Evolutionary conservation across 2,113 vertebrate genomes (phyloP), one percentile per base, ranked within the genome.

Genomic region (Xenopus borealis): DNA sequence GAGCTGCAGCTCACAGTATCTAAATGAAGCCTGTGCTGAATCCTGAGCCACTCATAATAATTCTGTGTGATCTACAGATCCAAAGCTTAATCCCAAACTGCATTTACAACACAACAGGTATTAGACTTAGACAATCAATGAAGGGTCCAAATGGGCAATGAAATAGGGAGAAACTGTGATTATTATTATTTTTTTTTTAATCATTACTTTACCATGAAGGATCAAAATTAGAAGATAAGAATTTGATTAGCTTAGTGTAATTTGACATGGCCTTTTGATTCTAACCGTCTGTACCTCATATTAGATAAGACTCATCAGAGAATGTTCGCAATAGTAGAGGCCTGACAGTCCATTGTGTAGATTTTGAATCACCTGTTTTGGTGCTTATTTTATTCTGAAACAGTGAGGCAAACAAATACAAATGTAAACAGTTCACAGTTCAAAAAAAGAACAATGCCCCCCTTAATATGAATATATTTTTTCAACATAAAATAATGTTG

Each of bases 251-350:
- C 87, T 85, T 69, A 55, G 58, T 4, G 18, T 67, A n/a, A 23
- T 67, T 75, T 47, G 53, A 80, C 62, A 85, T 87, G 78, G 78
- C 62, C 14, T 20, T 79, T 64, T 83, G 85, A 89, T 91, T 55
- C 55, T 45, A n/a, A 55, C 27, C 27, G 0, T 69, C 92, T 62
- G 92, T 99, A 98, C 97, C 96, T 99, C 95, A 94, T 83, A 91
- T 87, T 85, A 95, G 83, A 94, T 90, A 95, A 95, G 95, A 96
- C 81, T 96, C 96, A 80, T 97, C 94, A 95, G 96, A 98, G 94
- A 99, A 98, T 18, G 95, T 95, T 96, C 95, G 93, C 94, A 97
- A 95, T 93, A 99, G 95, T 87, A 99, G 95, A 83, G 95, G 95
- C 91, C 90, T 94, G 94, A 93, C 90, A 89, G 94, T 93, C 87